Evolutionary conservation across 2,113 vertebrate species (phyloP).

Genomic region (Excalfactoria chinensis): DNA sequence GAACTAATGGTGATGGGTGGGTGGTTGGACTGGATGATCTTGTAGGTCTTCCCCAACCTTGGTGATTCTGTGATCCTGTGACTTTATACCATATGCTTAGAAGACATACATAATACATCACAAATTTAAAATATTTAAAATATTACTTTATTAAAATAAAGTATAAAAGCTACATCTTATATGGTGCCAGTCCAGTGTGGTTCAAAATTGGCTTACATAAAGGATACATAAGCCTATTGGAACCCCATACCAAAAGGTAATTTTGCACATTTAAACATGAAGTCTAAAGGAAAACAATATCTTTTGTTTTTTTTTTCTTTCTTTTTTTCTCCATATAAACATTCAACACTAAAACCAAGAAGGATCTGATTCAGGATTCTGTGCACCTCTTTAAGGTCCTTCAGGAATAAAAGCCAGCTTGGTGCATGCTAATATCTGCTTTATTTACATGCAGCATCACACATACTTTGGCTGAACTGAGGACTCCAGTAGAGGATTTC

Average conservation of each 20-base stretch:
- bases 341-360: background rate
- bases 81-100: background rate
- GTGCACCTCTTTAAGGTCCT: background rate
- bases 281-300: background rate
- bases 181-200: background rate
- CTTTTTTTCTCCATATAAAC: background rate
- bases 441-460: background rate
- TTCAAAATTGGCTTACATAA: background rate
- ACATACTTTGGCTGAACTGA: background rate
- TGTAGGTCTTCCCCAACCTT: too few relatives aligned
- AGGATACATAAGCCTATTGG: background rate
- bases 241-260: background rate
- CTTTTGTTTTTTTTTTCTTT: too few relatives aligned
- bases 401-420: background rate
- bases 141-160: background rate
- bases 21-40: too few relatives aligned
- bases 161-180: background rate
- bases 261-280: background rate
- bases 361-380: background rate
- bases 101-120: background rate
- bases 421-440: background rate
- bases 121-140: background rate
- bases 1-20: too few relatives aligned
- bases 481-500: background rate
- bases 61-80: too few relatives aligned